Percentiles rank a stretch among this genome's conserved stretches.
These are phyloP conservation scores for Latrodectus geometricus DNA, from an alignment of 1,140 invertebrate genomes.

Conservation along the genomic window DNA sequence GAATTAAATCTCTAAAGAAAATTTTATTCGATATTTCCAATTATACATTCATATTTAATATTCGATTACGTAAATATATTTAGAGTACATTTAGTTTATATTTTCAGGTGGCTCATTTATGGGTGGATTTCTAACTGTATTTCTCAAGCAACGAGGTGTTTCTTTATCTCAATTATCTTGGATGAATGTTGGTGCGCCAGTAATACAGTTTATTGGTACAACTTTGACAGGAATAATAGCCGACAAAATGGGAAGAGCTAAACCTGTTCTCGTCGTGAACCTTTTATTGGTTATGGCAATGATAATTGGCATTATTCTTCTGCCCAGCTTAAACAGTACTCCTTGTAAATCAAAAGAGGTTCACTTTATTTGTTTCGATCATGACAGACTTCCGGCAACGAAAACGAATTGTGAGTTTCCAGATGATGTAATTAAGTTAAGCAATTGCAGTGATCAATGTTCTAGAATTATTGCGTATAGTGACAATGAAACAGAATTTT, in stretches of 20 bases:
- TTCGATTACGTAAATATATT: no score
- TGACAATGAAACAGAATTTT: background rate
- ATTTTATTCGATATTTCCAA: no score
- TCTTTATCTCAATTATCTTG: constrained; percentile 23
- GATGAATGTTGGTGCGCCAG: constrained; percentile 1
- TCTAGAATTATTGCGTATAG: background rate
- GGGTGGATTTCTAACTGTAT: constrained; percentile 6
- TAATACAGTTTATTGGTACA: constrained; percentile 22
- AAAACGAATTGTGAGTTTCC: background rate
- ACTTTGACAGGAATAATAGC: constrained; percentile 20
- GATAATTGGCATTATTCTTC: background rate
- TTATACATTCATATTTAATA: no score
- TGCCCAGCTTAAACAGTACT: background rate
- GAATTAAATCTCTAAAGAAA: no score
- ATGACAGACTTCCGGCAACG: background rate
- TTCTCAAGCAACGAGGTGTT: constrained; percentile 42
- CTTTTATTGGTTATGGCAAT: background rate
- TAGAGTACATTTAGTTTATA: no score
- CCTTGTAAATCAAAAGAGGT: background rate
- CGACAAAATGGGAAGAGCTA: constrained; percentile 44
- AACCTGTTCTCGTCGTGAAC: constrained; percentile 38
- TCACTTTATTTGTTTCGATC: background rate
- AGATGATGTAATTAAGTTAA: background rate
- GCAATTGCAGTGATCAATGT: background rate
- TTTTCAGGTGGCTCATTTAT: constrained; percentile 29